Evolutionary conservation across 1,140 invertebrate genomes (phyloP), one percentile per base, ranked within the genome.

Genomic region (Panagrolaimus sp.): DNA sequence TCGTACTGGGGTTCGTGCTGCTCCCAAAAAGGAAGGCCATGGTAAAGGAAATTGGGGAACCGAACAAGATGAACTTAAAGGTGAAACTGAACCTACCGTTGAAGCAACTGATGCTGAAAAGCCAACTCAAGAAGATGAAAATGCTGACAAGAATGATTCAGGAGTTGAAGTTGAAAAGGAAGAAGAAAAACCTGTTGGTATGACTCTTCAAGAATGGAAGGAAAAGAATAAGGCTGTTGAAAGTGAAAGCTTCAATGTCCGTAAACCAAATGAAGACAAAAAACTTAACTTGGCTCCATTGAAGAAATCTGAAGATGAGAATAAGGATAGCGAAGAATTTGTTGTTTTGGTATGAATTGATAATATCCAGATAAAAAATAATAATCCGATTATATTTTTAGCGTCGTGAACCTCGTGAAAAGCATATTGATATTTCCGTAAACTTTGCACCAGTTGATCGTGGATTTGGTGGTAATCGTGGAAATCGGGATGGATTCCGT

Each of bases 161-260:
- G 55, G 21, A 28, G 55, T 17, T 14, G 68, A 15, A 7, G 55
- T 32, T 15, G 65, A 55, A 38, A 43, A 24, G n/a, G 48, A 76
- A 44, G 71, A 67, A 28, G 67, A 76, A 28, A 26, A 69, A 38
- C 43, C 66, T 7, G 26, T 26, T 21, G 55, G 58, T 21, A 24
- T 73, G 21, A 76, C 72, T 48, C 47, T 73, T 14, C 46, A 63
- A 8, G 72, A 73, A 65, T 73, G 72, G 72, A 73, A 76, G 47
- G 73, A 75, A n/a, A 75, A 76, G 48, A 75, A 73, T 15, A 32
- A 69, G 21, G 21, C 7, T 26, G 17, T 26, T 15, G 67, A 21
- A 24, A 63, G 63, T 24, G 43, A 17, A 17, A 52, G 17, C 14
- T 73, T 73, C 44, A 73, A 73, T 14, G 58, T 65, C 32, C 72